A percentile compares a stretch with the other conserved stretches of the same genome.
Evolutionary conservation across 2,113 vertebrate species (phyloP).

Genomic region (Bufo gargarizans): DNA sequence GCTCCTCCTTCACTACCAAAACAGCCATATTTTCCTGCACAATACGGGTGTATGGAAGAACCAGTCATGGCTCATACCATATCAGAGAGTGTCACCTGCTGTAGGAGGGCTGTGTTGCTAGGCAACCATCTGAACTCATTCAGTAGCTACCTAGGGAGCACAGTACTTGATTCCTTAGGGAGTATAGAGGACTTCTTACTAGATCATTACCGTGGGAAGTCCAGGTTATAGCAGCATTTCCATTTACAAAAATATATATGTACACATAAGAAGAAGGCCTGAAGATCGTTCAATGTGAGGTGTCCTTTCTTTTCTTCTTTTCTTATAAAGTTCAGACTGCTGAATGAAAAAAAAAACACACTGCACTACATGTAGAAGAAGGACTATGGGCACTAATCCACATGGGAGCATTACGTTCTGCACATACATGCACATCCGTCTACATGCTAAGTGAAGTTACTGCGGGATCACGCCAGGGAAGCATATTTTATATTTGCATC

Average conservation of each 20-base stretch:
- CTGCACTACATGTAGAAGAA: too few species aligned
- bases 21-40: not conserved
- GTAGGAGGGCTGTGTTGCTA: not conserved
- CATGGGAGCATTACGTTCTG: not conserved
- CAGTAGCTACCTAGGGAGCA: not conserved
- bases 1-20: not conserved
- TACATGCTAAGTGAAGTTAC: not conserved
- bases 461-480: not conserved
- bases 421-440: not conserved
- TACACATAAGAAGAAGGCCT: too few species aligned
- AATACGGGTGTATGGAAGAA: not conserved
- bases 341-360: too few species aligned
- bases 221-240: not conserved
- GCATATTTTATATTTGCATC: conserved; percentile 19
- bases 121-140: not conserved
- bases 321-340: too few species aligned
- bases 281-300: too few species aligned
- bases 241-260: not conserved
- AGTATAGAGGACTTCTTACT: not conserved
- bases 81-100: not conserved
- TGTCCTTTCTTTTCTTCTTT: too few species aligned
- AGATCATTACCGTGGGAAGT: not conserved
- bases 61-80: not conserved
- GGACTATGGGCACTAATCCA: not conserved
- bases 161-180: not conserved